Base-by-base conservation (phyloP, 92 coral and sea anemone species). In the Siderastrea siderea region DNA sequence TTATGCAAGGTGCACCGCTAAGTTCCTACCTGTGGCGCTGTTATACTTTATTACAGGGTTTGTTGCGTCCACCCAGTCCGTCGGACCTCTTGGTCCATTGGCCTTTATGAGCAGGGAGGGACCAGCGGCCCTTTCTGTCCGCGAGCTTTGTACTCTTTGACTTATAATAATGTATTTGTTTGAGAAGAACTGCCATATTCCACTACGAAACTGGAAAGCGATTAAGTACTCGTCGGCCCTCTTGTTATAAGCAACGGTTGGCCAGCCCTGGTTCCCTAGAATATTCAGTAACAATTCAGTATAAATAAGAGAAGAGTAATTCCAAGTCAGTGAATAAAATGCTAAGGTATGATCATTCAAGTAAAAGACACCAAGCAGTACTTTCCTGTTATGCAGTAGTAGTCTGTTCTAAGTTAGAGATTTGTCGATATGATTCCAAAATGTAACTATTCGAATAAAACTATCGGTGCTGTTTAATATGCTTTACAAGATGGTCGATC, bases 191-290 rank as follows among this genome's bases (percentile, higher is more conserved):
- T 63, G 63, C 6, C 14, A 7, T 6, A 50, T 49, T 12, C 85
- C 79, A 17, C 94, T 80, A 1, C 98, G 96, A 71, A 95, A 92
- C 80, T 98, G 99, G 76, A 94, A 95, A 64, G 90, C 83, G 49
- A 89, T 96, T 53, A 90, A 83, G 74, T 83, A 98, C 81, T 98
- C 94, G 73, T 94, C 93, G 16, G 65, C 59, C 38, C 19, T 65
- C n/a, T 87, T 92, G 72, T 98, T 98, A 83, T 93, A 98, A 47
- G 96, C 89, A 9, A 87, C 98, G 11, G 93, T 71, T 3, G 99
- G 99, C 94, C 97, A 93, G 38, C 99, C 99, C 91, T 98, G 98
- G 12, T 98, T 95, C 7, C 98, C 99, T 98, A 76, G 3, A n/a
- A 69, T 50, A 71, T 45, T 7, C 45, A 71, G 1, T 2, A 68